Conservation (phyloP, 1,140 invertebrate genomes). For the Listronotus oregonensis region DNA sequence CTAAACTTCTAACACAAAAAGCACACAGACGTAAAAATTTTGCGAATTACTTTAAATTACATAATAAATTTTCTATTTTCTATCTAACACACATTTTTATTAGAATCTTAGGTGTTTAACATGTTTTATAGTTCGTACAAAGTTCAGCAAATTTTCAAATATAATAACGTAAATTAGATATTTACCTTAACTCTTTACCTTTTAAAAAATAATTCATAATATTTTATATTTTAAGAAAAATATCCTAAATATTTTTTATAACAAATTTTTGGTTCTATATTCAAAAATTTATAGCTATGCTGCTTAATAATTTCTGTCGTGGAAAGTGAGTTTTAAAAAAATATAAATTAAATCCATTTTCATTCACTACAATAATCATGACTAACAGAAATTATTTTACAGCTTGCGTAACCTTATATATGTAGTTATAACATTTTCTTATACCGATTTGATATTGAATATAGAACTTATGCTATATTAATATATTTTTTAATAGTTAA, state of each 20-base stretch:
- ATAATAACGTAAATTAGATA: slow-evolving; percentile 14
- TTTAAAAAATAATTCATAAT: background rate
- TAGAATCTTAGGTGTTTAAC: slow-evolving; percentile 11
- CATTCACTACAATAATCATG: too few species aligned
- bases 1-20: slow-evolving; percentile 10
- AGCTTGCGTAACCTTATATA: slow-evolving; percentile 12
- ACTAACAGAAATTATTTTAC: too few species aligned
- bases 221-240: slow-evolving; percentile 19
- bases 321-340: too few species aligned
- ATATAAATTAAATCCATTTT: too few species aligned
- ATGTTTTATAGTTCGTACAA: slow-evolving; percentile 19
- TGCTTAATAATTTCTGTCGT: too few species aligned
- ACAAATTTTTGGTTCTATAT: too few species aligned
- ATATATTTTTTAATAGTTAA: slow-evolving; percentile 38
- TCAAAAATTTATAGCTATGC: too few species aligned
- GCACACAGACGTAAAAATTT: slow-evolving; percentile 25
- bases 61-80: slow-evolving; percentile 10
- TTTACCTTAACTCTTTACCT: background rate
- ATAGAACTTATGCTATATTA: slow-evolving; percentile 34
- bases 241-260: background rate
- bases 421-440: slow-evolving; percentile 13
- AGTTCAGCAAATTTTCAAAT: slow-evolving; percentile 18
- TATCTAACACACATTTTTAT: slow-evolving; percentile 32
- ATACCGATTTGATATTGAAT: slow-evolving; percentile 28
- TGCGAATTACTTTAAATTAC: slow-evolving; percentile 7